Conservation (phyloP, 2,113 vertebrate species). For the Callaeas wilsoni region DNA sequence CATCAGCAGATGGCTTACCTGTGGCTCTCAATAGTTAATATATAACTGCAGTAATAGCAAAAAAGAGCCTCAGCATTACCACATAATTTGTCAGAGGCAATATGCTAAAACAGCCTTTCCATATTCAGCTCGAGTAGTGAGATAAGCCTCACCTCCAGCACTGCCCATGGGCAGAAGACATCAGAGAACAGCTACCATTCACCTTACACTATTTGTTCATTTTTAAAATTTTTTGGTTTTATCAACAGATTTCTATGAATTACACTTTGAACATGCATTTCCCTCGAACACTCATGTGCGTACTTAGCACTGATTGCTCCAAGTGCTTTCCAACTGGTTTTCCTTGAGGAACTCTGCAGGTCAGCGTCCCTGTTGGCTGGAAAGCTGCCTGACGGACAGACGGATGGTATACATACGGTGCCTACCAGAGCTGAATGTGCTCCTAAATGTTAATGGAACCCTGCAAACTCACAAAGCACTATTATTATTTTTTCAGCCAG, state of each 20-base stretch:
- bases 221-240: neutral
- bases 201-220: constrained; percentile 18
- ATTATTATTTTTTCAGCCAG: neutral
- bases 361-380: neutral
- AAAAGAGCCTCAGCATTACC: constrained; percentile 11
- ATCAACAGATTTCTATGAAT: constrained; percentile 44
- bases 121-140: constrained; percentile 28
- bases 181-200: neutral
- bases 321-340: neutral
- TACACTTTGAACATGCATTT: constrained; percentile 14
- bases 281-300: neutral
- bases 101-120: constrained; percentile 14
- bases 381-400: neutral
- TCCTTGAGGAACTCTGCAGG: neutral
- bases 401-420: accelerated
- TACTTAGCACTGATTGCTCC: neutral
- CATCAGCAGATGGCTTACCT: constrained; percentile 43
- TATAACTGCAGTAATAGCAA: constrained; percentile 29
- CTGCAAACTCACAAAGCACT: neutral
- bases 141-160: constrained; percentile 30
- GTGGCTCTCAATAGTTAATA: constrained; percentile 51
- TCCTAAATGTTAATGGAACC: neutral
- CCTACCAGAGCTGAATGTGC: neutral
- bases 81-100: constrained; percentile 33
- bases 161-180: neutral